Percentiles rank a stretch among this genome's conserved stretches.
These are phyloP conservation scores for Sipha flava DNA, from an alignment of 1,140 invertebrate species.

Conservation along the genomic window DNA sequence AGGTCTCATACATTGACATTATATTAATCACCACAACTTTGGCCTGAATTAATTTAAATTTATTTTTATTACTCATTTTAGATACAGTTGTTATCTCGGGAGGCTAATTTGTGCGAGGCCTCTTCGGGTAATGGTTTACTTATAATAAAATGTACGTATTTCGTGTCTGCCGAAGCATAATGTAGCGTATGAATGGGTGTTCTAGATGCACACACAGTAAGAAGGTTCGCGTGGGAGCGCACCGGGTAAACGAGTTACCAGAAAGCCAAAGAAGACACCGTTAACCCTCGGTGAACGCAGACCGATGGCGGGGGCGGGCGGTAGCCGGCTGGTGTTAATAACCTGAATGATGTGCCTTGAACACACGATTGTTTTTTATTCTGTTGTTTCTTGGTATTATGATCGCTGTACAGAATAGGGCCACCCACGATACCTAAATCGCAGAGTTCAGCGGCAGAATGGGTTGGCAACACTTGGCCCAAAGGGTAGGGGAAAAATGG, in stretches of 20 bases:
- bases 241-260: not conserved
- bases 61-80: too few relatives aligned
- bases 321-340: conserved; percentile 10
- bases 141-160: not conserved
- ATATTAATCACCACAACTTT: too few relatives aligned
- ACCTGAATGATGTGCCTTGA: not conserved
- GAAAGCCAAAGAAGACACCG: not conserved
- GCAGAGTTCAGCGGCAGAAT: not conserved
- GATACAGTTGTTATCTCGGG: too few relatives aligned
- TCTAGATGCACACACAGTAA: not conserved
- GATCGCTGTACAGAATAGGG: not conserved
- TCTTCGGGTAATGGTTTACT: not conserved
- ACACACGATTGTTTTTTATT: not conserved
- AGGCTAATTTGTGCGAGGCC: not conserved
- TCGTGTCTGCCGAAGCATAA: not conserved
- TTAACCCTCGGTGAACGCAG: not conserved
- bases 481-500: not conserved
- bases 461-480: not conserved
- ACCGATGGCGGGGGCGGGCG: not conserved
- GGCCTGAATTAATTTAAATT: too few relatives aligned
- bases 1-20: too few relatives aligned
- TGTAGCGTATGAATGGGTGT: not conserved
- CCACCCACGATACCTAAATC: not conserved
- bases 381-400: not conserved
- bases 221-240: not conserved